These are phyloP conservation scores for Entelurus aequoreus DNA, from an alignment of 2,113 vertebrate genomes.

Conservation along the genomic window DNA sequence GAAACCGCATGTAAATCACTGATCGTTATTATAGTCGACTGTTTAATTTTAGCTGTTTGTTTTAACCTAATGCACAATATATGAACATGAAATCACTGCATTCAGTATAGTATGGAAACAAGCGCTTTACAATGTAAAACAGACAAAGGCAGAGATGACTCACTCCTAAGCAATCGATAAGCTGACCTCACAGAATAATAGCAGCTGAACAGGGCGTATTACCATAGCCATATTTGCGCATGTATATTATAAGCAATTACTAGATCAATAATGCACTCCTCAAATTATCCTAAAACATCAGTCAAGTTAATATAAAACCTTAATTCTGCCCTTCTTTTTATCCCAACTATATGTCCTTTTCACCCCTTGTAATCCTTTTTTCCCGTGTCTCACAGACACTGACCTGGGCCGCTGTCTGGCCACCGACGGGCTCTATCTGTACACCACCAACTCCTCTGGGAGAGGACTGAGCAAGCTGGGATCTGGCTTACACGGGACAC, in stretches of 20 bases:
- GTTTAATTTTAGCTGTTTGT: not conserved
- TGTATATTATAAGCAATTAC: slow-evolving; percentile 12
- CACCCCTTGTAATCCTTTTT: slow-evolving; percentile 4
- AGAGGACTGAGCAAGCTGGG: slow-evolving; percentile 96
- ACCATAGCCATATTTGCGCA: slow-evolving; percentile 5
- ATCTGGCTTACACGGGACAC: slow-evolving; percentile 93
- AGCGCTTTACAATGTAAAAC: slow-evolving; percentile 12
- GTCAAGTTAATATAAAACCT: slow-evolving; percentile 1
- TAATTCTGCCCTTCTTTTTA: not conserved
- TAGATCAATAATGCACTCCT: not conserved
- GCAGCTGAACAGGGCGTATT: slow-evolving; percentile 22
- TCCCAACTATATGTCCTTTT: not conserved
- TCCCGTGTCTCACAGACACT: slow-evolving; percentile 77
- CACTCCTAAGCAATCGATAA: slow-evolving; percentile 24
- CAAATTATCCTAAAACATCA: not conserved
- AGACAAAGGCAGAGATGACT: slow-evolving; percentile 16
- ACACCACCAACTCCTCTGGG: slow-evolving; percentile 95
- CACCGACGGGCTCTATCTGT: slow-evolving; percentile 94
- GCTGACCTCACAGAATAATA: slow-evolving; percentile 32
- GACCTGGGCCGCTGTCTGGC: slow-evolving; percentile 94
- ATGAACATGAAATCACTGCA: not conserved
- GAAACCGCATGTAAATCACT: slow-evolving; percentile 2
- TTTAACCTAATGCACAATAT: not conserved
- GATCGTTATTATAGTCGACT: not conserved
- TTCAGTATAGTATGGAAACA: slow-evolving; percentile 2